Evolutionary conservation across 2,797 vertebrate species (phyloP).

Genomic region (Anniella stebbinsi): DNA sequence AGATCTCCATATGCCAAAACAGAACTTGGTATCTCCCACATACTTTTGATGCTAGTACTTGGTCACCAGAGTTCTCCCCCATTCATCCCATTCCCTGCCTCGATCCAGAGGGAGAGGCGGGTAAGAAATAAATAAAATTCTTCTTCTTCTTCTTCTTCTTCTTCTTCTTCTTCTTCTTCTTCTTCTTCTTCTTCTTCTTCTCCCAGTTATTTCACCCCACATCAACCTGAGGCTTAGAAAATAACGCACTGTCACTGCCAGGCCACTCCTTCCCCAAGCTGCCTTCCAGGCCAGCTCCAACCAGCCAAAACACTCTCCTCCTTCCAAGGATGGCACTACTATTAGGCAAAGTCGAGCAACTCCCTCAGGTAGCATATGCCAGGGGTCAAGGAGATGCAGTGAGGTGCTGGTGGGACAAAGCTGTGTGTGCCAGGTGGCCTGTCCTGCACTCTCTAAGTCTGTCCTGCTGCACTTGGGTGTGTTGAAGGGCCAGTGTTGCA

Average conservation of each 20-base stretch:
- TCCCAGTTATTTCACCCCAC: no score
- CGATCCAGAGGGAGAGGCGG: no score
- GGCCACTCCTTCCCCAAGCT: background rate
- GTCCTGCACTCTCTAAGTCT: background rate
- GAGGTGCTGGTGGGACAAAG: background rate
- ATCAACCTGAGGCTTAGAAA: background rate
- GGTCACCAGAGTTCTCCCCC: background rate
- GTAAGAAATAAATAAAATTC: no score
- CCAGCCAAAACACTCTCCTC: background rate
- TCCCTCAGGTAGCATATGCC: background rate
- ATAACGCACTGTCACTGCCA: background rate
- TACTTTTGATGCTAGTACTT: background rate
- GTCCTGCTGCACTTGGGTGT: no score
- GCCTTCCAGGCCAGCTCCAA: background rate
- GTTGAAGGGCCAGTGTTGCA: no score
- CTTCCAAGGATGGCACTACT: background rate
- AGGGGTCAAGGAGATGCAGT: no score
- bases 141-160: no score
- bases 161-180: no score
- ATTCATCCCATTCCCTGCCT: background rate
- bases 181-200: no score
- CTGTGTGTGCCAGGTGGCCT: background rate
- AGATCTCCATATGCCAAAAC: background rate
- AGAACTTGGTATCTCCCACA: background rate
- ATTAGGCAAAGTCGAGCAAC: background rate